Evolutionary conservation across 2,797 vertebrate genomes (phyloP), one percentile per base, ranked within the genome.

Genomic region (Mionectes olivaceus): DNA sequence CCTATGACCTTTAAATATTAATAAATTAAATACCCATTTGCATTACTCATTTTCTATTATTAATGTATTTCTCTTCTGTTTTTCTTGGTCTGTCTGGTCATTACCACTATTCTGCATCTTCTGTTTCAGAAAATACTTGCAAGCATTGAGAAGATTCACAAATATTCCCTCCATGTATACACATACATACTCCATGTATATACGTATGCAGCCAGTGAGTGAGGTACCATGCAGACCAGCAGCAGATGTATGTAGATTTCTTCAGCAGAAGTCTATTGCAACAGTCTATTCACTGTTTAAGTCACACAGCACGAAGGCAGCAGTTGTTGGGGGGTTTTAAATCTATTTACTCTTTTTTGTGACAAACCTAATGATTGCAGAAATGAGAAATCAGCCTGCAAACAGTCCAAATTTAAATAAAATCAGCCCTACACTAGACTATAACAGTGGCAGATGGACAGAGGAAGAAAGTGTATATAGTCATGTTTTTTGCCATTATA

Each of bases 401-500:
- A 89, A 84, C 81, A 94, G 84, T 96, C 95, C 97, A 97, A 90
- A 95, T 96, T 96, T 92, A 90, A 97, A 96, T 90, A 92, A 93
- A 94, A 94, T 94, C 93, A 89, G 85, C 90, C 95, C 89, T 87
- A 61, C 93, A 32, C 46, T 90, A 96, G 94, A 96, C 93, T 95
- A 35, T 96, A 96, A 94, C 93, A 94, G 94, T 94, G 91, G 95
- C 97, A 98, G 97, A 97, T 97, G 96, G 97, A 97, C 96, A 97
- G 93, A 97, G 93, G 94, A 97, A 97, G 95, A 97, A 95, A 87
- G 74, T 88, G 93, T 96, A 96, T 50, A 52, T 95, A 95, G 96
- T 97, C 96, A 97, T 94, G 82, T 97, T 97, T 96, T 96, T 92
- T 96, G 93, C 95, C 92, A 85, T 96, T 95, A 88, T 91, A 88